A percentile compares a stretch with the other conserved stretches of the same genome.
Evolutionary conservation across 1,140 invertebrate genomes (phyloP).

Genomic region (Pentalonia nigronervosa): DNA sequence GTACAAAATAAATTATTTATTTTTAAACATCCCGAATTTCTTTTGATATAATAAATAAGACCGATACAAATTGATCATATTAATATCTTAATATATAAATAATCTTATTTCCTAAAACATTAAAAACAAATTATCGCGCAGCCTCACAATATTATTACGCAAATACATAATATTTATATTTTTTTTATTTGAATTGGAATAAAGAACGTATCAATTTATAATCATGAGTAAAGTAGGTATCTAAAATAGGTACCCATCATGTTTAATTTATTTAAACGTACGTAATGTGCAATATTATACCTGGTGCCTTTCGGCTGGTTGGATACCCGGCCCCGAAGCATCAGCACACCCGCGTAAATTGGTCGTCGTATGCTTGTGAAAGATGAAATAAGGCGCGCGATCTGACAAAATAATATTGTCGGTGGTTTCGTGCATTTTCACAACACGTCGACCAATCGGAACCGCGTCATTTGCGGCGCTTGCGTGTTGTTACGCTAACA

Average conservation of each 20-base stretch:
- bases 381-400: conserved; percentile 41
- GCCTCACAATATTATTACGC: not conserved
- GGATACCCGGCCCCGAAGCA: conserved; percentile 44
- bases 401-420: conserved; percentile 2
- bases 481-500: not conserved
- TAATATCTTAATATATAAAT: not conserved
- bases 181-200: not conserved
- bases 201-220: not conserved
- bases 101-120: not conserved
- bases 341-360: conserved; percentile 53
- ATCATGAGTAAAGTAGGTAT: not conserved
- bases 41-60: not conserved
- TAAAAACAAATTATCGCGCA: not conserved
- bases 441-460: not conserved
- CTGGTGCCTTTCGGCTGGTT: conserved; percentile 43
- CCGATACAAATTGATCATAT: not conserved
- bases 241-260: not conserved
- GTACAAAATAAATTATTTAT: not conserved
- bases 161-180: not conserved
- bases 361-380: conserved; percentile 15
- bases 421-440: not conserved
- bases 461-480: conserved; percentile 8
- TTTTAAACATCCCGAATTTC: not conserved
- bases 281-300: not conserved
- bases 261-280: not conserved